A percentile compares a stretch with the other conserved stretches of the same genome.
Conservation (phyloP, 2,797 vertebrate species). For the Phoeniculus purpureus region DNA sequence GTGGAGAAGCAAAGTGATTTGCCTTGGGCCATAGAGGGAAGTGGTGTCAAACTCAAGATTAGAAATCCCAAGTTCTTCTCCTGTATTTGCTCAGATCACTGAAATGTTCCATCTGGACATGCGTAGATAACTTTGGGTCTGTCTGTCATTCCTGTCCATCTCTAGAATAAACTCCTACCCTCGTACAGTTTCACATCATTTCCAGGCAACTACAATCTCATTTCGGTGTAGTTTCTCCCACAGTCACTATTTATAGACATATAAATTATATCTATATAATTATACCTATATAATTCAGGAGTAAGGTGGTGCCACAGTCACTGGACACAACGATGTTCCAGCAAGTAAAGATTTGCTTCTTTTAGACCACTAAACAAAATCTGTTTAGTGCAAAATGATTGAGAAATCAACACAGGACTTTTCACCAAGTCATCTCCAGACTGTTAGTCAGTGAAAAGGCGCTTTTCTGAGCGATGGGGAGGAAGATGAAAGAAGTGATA, state of each 20-base stretch:
- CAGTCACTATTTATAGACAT: conserved; percentile 5
- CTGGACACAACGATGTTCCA: not conserved
- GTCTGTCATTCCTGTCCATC: not conserved
- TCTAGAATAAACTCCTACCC: conserved; percentile 2
- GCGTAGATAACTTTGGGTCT: not conserved
- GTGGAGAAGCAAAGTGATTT: conserved; percentile 58
- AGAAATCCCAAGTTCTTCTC: conserved; percentile 36
- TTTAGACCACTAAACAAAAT: not conserved
- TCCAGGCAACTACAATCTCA: not conserved
- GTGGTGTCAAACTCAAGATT: conserved; percentile 22
- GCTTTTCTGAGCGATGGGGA: not conserved
- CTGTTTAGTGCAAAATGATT: not conserved
- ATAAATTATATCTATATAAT: too few relatives aligned
- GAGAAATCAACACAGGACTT: not conserved
- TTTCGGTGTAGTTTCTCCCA: not conserved
- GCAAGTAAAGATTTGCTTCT: not conserved
- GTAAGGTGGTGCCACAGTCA: not conserved
- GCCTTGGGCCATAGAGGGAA: conserved; percentile 31
- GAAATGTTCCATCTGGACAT: conserved; percentile 29
- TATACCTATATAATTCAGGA: not conserved
- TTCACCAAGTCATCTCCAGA: not conserved
- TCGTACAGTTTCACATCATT: not conserved
- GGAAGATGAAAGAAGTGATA: not conserved
- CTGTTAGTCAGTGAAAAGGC: not conserved
- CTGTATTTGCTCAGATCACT: conserved; percentile 14